Evolutionary conservation across 2,888 invertebrate genomes (phyloP).

Genomic region (Nebria brevicollis): DNA sequence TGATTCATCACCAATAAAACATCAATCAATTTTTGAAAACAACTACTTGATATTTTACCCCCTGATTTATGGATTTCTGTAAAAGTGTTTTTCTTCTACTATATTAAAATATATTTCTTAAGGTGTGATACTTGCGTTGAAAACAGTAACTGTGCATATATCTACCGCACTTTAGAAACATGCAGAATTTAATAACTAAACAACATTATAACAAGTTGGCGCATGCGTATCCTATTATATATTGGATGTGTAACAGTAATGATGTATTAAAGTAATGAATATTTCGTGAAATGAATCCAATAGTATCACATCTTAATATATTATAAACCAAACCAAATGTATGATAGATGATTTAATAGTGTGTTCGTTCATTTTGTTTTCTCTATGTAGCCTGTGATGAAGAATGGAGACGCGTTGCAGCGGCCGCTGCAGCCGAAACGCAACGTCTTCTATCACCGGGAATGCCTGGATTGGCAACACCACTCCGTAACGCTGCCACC

Average conservation of each 20-base stretch:
- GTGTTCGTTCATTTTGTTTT: not conserved
- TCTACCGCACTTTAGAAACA: not conserved
- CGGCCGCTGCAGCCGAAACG: conserved; percentile 81
- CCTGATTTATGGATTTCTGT: not conserved
- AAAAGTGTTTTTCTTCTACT: conserved; percentile 1
- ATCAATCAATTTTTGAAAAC: not conserved
- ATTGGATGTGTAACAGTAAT: too few relatives aligned
- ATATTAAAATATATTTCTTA: conserved; percentile 1
- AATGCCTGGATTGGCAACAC: conserved; percentile 72
- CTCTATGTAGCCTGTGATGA: conserved; percentile 77
- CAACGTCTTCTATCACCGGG: conserved; percentile 77
- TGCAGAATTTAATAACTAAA: not conserved
- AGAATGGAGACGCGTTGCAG: conserved; percentile 86
- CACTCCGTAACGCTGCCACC: conserved; percentile 73
- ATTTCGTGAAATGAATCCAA: too few relatives aligned
- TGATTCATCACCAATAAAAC: not conserved
- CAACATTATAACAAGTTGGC: not conserved
- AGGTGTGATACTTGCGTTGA: not conserved
- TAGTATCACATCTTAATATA: not conserved
- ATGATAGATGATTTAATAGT: not conserved
- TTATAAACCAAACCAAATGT: not conserved
- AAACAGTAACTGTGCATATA: not conserved
- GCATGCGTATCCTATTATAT: not conserved
- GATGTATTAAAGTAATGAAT: too few relatives aligned
- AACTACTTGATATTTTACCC: not conserved